Percentiles rank a stretch among this genome's conserved stretches.
phyloP scores from a whole-genome alignment of 2,113 vertebrate species.

The Pachycephala philippinensis region DNA sequence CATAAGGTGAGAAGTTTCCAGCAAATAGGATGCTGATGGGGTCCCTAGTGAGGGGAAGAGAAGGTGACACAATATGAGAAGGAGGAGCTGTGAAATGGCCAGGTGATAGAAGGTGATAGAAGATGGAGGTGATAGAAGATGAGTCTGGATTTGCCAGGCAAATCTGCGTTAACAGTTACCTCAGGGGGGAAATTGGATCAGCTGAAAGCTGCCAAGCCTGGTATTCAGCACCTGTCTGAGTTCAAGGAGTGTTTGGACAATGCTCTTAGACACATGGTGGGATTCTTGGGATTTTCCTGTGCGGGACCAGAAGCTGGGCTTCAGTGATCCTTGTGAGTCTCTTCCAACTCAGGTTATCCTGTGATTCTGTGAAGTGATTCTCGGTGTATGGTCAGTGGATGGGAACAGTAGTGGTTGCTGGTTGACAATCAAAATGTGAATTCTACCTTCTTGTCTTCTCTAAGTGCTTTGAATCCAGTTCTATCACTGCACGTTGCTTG shows the following conservation, averaged over 20 bases:
- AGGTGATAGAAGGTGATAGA: background rate
- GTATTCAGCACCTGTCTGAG: background rate
- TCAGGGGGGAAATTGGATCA: background rate
- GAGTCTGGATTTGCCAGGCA: background rate
- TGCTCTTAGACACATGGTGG: background rate
- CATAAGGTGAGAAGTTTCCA: background rate
- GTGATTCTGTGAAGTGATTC: background rate
- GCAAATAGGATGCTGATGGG: background rate
- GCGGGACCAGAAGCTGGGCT: background rate
- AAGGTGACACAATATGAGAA: background rate
- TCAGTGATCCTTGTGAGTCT: background rate
- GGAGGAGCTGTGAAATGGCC: background rate
- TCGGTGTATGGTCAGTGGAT: background rate
- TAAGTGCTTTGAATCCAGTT: background rate
- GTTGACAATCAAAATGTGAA: background rate
- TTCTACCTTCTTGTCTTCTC: background rate
- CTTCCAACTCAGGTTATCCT: background rate
- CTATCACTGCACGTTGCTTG: accelerated
- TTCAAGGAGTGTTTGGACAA: background rate
- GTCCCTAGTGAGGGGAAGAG: background rate
- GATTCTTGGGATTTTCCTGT: background rate
- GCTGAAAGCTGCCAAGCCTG: background rate
- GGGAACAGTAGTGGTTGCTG: too few relatives aligned
- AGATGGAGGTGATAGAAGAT: background rate
- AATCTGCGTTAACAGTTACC: background rate